Conservation (phyloP, 2,888 invertebrate species). For the Netelia melanura region DNA sequence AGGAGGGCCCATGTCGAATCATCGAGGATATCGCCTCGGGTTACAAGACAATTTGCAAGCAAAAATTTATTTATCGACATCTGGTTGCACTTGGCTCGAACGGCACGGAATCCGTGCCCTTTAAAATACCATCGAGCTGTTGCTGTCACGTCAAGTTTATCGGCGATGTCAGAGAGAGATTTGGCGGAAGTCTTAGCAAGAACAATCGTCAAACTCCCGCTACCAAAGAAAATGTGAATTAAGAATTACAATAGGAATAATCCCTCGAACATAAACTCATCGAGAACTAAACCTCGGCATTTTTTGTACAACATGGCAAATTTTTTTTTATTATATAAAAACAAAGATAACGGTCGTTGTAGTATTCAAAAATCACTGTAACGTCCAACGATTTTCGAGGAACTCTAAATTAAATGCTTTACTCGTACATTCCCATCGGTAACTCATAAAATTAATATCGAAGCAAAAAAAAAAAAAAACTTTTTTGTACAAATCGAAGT, state of each 20-base stretch:
- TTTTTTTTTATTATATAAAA: neutral
- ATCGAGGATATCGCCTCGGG: slow-evolving; percentile 82
- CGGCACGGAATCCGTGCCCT: slow-evolving; percentile 76
- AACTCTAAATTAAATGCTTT: too few species aligned
- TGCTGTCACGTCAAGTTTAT: slow-evolving; percentile 86
- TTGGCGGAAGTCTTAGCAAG: slow-evolving; percentile 51
- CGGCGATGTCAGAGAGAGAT: slow-evolving; percentile 66
- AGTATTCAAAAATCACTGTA: too few species aligned
- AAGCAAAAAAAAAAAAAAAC: too few species aligned
- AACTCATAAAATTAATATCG: too few species aligned
- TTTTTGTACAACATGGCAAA: neutral
- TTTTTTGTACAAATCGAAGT: too few species aligned
- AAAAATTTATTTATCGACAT: slow-evolving; percentile 87
- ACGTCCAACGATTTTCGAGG: too few species aligned
- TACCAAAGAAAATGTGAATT: neutral
- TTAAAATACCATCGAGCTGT: slow-evolving; percentile 92
- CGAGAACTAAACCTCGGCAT: neutral
- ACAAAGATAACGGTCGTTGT: too few species aligned
- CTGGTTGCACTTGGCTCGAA: slow-evolving; percentile 86
- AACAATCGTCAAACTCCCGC: slow-evolving; percentile 20
- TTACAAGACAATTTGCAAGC: slow-evolving; percentile 86
- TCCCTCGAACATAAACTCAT: too few species aligned
- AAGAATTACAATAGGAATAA: neutral
- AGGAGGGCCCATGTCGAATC: slow-evolving; percentile 80
- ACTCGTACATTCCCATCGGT: too few species aligned